A percentile compares a stretch with the other conserved stretches of the same genome.
Evolutionary conservation across 1,140 invertebrate species (phyloP).

Genomic region (Penaeus indicus): DNA sequence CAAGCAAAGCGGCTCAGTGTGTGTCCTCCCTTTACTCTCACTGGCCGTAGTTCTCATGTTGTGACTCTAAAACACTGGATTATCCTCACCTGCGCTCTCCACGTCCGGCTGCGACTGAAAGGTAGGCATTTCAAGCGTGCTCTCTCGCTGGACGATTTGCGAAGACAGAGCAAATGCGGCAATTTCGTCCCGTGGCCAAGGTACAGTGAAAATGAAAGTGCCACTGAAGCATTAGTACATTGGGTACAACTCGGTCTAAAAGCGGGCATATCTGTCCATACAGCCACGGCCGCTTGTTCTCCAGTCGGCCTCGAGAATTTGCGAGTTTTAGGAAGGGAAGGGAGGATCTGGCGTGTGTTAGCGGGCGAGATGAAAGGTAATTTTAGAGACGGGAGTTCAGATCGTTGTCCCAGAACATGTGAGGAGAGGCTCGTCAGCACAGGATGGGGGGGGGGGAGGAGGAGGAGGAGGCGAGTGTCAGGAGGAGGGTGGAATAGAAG

Average conservation of each 20-base stretch:
- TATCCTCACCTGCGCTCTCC: neutral
- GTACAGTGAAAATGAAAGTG: constrained; percentile 59
- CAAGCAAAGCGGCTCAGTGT: constrained; percentile 48
- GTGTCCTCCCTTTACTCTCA: constrained; percentile 36
- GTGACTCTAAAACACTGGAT: constrained; percentile 41
- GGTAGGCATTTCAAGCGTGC: neutral
- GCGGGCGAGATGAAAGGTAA: neutral
- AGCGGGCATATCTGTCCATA: too few relatives aligned
- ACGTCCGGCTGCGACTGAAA: neutral
- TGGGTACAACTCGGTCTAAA: too few relatives aligned
- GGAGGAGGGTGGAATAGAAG: neutral
- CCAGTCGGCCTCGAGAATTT: too few relatives aligned
- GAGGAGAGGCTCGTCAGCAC: neutral
- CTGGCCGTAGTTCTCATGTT: neutral
- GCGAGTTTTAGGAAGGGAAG: too few relatives aligned
- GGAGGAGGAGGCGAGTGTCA: neutral
- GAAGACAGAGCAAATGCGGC: too few relatives aligned
- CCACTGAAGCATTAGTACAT: neutral
- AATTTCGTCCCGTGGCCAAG: neutral
- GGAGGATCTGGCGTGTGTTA: neutral
- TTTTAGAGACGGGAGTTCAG: neutral
- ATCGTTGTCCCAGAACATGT: constrained; percentile 1
- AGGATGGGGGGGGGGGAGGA: neutral
- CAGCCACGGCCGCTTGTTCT: too few relatives aligned
- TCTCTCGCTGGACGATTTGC: too few relatives aligned